Conservation (phyloP, 1,140 invertebrate species). For the Lepidostoma basale region DNA sequence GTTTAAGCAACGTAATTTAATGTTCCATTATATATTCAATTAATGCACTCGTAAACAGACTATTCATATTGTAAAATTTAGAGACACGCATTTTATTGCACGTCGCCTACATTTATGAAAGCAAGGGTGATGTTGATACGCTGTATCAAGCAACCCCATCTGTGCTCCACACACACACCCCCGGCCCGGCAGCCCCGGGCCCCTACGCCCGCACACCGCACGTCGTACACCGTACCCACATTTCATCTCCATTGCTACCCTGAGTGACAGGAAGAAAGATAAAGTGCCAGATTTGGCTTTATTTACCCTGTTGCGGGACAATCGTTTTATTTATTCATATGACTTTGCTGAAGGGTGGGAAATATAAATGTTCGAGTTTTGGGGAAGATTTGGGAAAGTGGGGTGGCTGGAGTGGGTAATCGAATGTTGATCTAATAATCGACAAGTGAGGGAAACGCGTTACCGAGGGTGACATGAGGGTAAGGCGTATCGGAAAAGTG, state of each 20-base stretch:
- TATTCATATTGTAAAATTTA: neutral
- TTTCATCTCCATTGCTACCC: neutral
- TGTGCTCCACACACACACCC: conserved; percentile 22
- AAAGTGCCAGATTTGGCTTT: conserved; percentile 32
- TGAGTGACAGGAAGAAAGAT: conserved; percentile 29
- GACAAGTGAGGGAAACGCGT: conserved; percentile 26
- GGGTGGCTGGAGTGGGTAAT: conserved; percentile 23
- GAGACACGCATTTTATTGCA: neutral
- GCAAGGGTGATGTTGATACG: conserved; percentile 39
- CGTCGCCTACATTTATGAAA: conserved; percentile 10
- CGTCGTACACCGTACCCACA: neutral
- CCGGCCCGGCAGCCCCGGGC: neutral
- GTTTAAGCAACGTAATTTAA: neutral
- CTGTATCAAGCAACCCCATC: conserved; percentile 39
- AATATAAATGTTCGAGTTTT: neutral
- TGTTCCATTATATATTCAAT: neutral
- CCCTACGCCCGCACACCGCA: neutral
- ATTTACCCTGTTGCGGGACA: conserved; percentile 40
- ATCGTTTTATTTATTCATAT: conserved; percentile 46
- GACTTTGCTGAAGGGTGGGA: conserved; percentile 16
- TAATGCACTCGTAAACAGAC: neutral
- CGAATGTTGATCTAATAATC: conserved; percentile 34
- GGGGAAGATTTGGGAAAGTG: conserved; percentile 11
- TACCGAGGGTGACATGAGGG: neutral
- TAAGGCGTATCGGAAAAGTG: conserved; percentile 15